Base-by-base conservation (phyloP, 2,797 vertebrate genomes). In the Bovichtus variegatus region DNA sequence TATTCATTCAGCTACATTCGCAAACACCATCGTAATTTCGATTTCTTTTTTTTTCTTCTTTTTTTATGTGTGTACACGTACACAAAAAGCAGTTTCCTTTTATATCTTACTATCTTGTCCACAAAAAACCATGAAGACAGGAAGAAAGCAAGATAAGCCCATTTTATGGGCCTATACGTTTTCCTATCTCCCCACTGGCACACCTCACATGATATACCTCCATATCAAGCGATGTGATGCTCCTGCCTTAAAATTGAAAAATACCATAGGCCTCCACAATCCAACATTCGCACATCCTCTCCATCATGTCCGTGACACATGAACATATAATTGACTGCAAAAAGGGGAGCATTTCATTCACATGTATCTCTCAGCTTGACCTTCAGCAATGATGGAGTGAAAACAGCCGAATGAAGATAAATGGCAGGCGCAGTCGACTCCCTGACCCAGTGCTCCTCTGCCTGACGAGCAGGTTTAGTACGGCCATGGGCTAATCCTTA, bases 381-480 rank as follows among this genome's bases (percentile, higher is more conserved):
- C 90, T 93, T 91, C 90, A 91, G 68, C 69, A 0, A 40, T 83
- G 90, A 90, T 83, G 79, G 78, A 91, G 87, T 74, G 73, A 86
- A 89, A 86, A 63, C 59, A 47, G 71, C 74, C 2, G 23, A 63
- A 85, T 87, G 80, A 86, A 87, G 88, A 91, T 78, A 83, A 91
- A 93, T 82, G 79, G 71, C 78, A 27, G 71, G 36, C 19, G 0
- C 27, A 19, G 61, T 51, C 65, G 1, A 43, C 21, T 6, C 62
- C 13, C 11, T 71, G 71, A 83, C 74, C 69, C 59, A 4, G 11
- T 5, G 71, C 61, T 55, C 63, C 66, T 57, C 41, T n/a, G 65
- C 27, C 40, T 85, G 86, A 89, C 76, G 76, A 80, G 83, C 47
- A 27, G 69, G 43, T 91, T 85, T 90, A 90, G 91, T 83, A 69